Evolutionary conservation across 2,797 vertebrate genomes (phyloP).

Genomic region (Chloroceryle amazona): DNA sequence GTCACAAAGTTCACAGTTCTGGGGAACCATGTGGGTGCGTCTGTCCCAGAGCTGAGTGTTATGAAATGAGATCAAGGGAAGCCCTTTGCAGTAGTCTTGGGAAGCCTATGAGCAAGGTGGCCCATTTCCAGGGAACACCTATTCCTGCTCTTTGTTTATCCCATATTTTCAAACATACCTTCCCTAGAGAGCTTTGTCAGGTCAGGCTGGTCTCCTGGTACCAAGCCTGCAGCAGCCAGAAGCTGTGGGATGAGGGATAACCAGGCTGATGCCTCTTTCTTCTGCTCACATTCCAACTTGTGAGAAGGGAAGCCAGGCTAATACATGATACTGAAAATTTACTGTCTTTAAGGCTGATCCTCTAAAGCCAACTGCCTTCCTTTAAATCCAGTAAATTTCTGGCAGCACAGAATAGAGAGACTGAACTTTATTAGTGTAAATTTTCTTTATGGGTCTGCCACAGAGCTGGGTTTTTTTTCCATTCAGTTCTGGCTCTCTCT

Average conservation of each 20-base stretch:
- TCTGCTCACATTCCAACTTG: background rate
- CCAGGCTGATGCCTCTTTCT: background rate
- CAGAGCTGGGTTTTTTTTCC: background rate
- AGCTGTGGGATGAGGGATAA: background rate
- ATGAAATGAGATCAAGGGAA: background rate
- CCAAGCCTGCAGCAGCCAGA: background rate
- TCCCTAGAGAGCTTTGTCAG: background rate
- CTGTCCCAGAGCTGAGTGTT: accelerated
- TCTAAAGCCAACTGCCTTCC: constrained; percentile 46
- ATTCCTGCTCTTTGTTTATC: background rate
- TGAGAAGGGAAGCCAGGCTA: background rate
- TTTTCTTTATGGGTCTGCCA: constrained; percentile 61
- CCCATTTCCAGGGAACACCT: background rate
- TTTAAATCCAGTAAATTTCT: constrained; percentile 62
- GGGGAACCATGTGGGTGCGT: accelerated
- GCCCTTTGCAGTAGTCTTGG: background rate
- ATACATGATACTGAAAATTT: constrained; percentile 17
- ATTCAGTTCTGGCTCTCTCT: background rate
- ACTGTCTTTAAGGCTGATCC: constrained; percentile 32
- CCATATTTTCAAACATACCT: background rate
- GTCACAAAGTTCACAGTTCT: background rate
- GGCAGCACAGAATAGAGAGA: constrained; percentile 31
- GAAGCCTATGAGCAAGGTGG: background rate
- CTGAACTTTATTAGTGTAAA: constrained; percentile 52
- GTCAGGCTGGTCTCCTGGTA: background rate